Evolutionary conservation across 2,797 vertebrate genomes (phyloP).

Genomic region (Platyrinchus mystaceus): DNA sequence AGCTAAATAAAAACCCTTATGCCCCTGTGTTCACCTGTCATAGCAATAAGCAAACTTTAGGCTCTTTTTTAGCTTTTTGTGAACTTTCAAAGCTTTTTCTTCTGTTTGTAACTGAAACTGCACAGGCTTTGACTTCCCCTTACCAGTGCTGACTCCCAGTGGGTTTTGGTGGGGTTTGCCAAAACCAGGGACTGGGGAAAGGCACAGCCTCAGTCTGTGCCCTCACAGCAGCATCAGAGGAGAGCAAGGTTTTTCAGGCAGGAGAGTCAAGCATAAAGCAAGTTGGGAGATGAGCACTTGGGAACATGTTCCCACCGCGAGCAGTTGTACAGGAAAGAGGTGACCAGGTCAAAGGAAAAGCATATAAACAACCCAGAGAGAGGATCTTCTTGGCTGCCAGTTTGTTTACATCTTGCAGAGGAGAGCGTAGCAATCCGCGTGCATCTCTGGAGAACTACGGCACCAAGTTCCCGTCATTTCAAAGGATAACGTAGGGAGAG

Average conservation of each 20-base stretch:
- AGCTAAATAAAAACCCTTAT: neutral
- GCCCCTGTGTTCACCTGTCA: neutral
- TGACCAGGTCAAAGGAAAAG: constrained; percentile 49
- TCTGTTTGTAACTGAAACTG: neutral
- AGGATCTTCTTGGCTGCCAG: constrained; percentile 5
- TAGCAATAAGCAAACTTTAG: neutral
- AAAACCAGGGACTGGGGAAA: neutral
- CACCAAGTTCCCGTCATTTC: neutral
- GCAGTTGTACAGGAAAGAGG: constrained; percentile 6
- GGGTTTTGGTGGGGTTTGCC: neutral
- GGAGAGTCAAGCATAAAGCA: neutral
- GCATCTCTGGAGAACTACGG: neutral
- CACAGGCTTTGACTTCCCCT: neutral
- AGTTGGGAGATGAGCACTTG: neutral
- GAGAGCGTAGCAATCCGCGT: neutral
- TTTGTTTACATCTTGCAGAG: constrained; percentile 49
- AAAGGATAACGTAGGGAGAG: neutral
- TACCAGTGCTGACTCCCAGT: neutral
- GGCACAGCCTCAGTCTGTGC: neutral
- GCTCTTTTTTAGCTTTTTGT: neutral
- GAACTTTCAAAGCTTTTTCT: neutral
- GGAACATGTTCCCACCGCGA: neutral
- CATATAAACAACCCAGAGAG: constrained; percentile 10
- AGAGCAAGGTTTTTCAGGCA: neutral
- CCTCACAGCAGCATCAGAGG: neutral